phyloP scores from a whole-genome alignment of 2,113 vertebrate species.

The Burhinus oedicnemus region DNA sequence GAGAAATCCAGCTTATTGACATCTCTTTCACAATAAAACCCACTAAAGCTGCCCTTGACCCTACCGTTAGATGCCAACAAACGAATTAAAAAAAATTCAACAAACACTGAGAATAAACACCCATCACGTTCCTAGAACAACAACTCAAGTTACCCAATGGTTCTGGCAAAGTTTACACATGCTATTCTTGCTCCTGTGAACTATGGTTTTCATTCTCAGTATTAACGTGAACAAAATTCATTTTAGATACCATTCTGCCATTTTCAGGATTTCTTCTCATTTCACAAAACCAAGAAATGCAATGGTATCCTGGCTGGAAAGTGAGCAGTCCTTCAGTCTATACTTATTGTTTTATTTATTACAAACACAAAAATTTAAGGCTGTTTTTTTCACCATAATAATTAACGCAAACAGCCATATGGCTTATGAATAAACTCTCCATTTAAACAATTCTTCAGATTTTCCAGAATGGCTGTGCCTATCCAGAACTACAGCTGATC shows the following conservation, averaged over 20 bases:
- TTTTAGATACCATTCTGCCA: not conserved
- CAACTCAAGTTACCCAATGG: not conserved
- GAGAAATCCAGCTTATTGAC: constrained; percentile 6
- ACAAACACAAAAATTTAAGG: not conserved
- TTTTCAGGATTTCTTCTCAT: not conserved
- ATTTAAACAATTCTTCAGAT: not conserved
- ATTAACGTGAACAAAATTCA: not conserved
- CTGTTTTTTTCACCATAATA: not conserved
- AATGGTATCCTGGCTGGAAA: not conserved
- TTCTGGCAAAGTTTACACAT: not conserved
- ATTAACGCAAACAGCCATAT: not conserved
- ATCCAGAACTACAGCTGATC: not conserved
- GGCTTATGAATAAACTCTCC: constrained; percentile 13
- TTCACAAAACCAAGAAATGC: not conserved
- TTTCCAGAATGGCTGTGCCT: not conserved
- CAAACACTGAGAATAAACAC: not conserved
- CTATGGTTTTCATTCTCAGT: not conserved
- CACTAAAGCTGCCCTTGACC: constrained; percentile 24
- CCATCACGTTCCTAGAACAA: not conserved
- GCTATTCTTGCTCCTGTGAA: not conserved
- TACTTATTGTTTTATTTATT: not conserved
- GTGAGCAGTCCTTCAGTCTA: not conserved
- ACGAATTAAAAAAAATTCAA: not conserved
- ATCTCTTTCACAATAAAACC: constrained; percentile 37
- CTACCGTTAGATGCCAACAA: not conserved